Base-by-base conservation (phyloP, 2,113 vertebrate species). In the Cinclus cinclus region DNA sequence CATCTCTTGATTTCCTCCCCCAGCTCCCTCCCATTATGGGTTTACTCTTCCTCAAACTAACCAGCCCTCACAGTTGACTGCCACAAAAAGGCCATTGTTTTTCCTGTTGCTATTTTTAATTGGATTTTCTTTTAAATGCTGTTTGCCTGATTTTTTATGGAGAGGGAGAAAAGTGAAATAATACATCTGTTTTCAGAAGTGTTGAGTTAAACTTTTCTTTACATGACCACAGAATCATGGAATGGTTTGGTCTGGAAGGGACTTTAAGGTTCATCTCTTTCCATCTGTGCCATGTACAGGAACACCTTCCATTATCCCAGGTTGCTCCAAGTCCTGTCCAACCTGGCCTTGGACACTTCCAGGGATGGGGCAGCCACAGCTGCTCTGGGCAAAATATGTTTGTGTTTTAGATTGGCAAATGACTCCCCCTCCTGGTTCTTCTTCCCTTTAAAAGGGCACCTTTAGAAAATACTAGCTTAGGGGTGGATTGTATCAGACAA, bases 61-160 rank as follows among this genome's bases (percentile, higher is more conserved):
- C n/a, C 30, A 42, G 2, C 24, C 24, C 33, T 79, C 3, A 1
- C 13, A 17, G 22, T 50, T 0, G 0, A 24, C 47, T 78, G 52
- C 39, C 21, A 8, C 33, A 28, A 31, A 77, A 83, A 41, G 71
- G 14, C 28, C 33, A 4, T 9, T 89, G 19, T 49, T 86, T 83
- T 74, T 71, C 39, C 50, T 35, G 7, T 55, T 47, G 12, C 33
- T 90, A 25, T 35, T 69, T 60, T 69, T 47, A 83, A 31, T 47
- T 87, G 47, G 30, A 11, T 74, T 94, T 91, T 84, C 53, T 86
- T 77, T 62, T 42, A 44, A 78, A 59, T 41, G 18, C 47, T 71
- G 2, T 59, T 93, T 83, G 33, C n/a, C 15, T 35, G 49, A 14
- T 52, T 69, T 71, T 80, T 83, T 69, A 25, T 58, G 56, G 64